Conservation (phyloP, 2,113 vertebrate genomes). For the Panurus biarmicus region DNA sequence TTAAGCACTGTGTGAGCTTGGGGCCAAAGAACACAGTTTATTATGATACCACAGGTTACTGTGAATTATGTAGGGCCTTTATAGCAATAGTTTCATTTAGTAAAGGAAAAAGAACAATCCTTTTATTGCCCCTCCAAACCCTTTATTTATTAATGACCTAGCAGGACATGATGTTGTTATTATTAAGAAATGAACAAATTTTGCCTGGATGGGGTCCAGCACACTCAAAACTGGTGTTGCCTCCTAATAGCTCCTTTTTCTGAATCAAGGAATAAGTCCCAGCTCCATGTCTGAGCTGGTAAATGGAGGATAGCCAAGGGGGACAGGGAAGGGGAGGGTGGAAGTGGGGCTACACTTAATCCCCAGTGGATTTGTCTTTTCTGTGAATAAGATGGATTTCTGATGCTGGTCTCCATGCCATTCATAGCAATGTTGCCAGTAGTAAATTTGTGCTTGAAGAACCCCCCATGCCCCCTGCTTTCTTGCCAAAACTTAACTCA, state of each 20-base stretch:
- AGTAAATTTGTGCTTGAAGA: conserved; percentile 33
- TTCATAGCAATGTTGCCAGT: neutral
- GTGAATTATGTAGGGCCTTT: neutral
- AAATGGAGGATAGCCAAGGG: neutral
- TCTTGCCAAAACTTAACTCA: conserved; percentile 35
- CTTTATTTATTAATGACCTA: conserved; percentile 30
- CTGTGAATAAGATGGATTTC: conserved; percentile 32
- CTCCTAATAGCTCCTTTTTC: neutral
- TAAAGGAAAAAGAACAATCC: neutral
- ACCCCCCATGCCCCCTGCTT: neutral
- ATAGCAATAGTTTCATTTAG: neutral
- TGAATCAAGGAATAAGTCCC: neutral
- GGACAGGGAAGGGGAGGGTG: neutral
- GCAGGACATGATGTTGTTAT: neutral
- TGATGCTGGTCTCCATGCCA: neutral
- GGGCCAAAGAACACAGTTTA: neutral
- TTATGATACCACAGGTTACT: neutral
- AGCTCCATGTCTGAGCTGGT: neutral
- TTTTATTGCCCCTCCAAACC: neutral
- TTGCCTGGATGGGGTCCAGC: neutral
- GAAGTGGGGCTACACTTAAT: neutral
- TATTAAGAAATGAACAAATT: neutral
- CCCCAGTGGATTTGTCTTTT: neutral
- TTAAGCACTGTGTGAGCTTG: neutral
- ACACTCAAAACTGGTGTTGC: neutral